These are phyloP conservation scores for Cyclargus thomasi DNA, from an alignment of 1,140 invertebrate species.

Conservation along the genomic window DNA sequence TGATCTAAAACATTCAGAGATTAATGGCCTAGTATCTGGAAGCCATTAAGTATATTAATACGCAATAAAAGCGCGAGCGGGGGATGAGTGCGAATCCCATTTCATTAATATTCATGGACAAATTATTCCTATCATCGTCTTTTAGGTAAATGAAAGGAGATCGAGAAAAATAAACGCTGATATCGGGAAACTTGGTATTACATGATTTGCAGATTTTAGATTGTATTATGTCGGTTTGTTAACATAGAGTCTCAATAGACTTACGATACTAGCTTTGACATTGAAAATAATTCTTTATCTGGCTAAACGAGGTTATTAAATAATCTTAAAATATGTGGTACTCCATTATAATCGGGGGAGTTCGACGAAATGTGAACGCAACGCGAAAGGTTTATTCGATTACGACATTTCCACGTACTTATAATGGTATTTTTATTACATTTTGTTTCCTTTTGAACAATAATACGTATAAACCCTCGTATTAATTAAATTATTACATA, in stretches of 20 bases:
- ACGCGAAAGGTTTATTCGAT: too few species aligned
- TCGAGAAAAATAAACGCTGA: slow-evolving; percentile 50
- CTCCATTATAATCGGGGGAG: too few species aligned
- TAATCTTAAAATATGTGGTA: too few species aligned
- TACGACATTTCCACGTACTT: too few species aligned
- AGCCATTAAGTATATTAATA: slow-evolving; percentile 58
- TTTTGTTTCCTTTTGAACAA: too few species aligned
- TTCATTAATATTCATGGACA: slow-evolving; percentile 69
- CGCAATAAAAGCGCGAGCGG: slow-evolving; percentile 54
- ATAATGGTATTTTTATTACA: too few species aligned
- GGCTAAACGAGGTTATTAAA: too few species aligned
- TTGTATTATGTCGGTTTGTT: background rate
- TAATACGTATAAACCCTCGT: too few species aligned
- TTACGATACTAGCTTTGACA: too few species aligned
- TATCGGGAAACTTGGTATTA: slow-evolving; percentile 20
- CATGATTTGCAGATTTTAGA: slow-evolving; percentile 26
- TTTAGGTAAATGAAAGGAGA: slow-evolving; percentile 55
- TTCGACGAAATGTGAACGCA: too few species aligned
- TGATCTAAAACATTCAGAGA: slow-evolving; percentile 21
- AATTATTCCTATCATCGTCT: slow-evolving; percentile 67
- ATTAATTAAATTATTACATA: too few species aligned
- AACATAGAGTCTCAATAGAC: background rate
- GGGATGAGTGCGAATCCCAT: slow-evolving; percentile 57
- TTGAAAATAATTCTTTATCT: too few species aligned
- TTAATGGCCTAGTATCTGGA: slow-evolving; percentile 48